Conservation (phyloP, 2,113 vertebrate species). For the Sylvia atricapilla region DNA sequence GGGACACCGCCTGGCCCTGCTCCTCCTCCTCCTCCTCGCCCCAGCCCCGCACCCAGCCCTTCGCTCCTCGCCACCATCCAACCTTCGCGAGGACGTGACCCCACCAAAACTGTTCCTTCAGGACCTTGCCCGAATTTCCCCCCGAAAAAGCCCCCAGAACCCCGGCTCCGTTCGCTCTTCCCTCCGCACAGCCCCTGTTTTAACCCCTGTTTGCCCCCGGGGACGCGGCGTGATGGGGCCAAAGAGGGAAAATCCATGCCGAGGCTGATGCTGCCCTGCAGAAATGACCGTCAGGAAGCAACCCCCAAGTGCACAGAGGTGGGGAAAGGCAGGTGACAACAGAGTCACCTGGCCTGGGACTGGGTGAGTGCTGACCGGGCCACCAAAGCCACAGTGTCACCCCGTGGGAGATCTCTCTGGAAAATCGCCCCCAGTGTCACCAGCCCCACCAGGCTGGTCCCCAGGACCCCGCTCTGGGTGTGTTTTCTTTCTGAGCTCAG, state of each 20-base stretch:
- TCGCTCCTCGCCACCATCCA: rapidly evolving
- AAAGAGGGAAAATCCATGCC: not conserved
- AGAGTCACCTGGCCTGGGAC: not conserved
- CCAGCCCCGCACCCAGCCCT: not conserved
- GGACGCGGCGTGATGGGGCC: not conserved
- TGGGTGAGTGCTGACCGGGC: not conserved
- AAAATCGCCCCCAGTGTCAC: not conserved
- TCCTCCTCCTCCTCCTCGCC: not conserved
- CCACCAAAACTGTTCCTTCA: not conserved
- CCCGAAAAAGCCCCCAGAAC: not conserved
- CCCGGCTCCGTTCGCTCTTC: rapidly evolving
- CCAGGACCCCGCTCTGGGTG: not conserved
- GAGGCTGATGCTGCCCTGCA: not conserved
- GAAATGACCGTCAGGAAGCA: not conserved
- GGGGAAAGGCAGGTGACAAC: not conserved
- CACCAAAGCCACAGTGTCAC: not conserved
- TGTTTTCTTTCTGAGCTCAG: not conserved
- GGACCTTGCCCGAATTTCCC: rapidly evolving
- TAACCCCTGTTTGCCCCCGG: not conserved
- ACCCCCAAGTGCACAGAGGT: no score
- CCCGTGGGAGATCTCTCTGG: not conserved
- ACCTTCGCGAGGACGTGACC: not conserved
- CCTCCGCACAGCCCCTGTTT: not conserved
- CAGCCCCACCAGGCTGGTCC: not conserved
- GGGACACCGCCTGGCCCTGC: not conserved